These are phyloP conservation scores for Zaprionus bogoriensis DNA, from an alignment of 2,888 invertebrate species.

Conservation along the genomic window DNA sequence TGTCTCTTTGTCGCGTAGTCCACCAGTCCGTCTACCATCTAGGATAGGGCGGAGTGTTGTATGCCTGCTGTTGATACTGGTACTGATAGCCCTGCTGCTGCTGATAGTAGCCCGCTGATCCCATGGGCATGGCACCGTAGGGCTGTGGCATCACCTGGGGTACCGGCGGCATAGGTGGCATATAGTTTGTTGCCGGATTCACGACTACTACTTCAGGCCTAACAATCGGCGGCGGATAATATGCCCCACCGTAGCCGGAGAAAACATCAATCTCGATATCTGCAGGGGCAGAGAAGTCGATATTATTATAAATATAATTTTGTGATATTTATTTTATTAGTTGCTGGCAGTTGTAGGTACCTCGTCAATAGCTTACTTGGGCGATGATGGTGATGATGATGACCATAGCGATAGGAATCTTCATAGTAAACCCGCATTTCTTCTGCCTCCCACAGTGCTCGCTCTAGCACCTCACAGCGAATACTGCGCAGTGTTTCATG, in stretches of 20 bases:
- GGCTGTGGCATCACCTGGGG: conserved; percentile 51
- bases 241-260: conserved; percentile 64
- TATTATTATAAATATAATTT: background rate
- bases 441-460: conserved; percentile 22
- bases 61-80: conserved; percentile 47
- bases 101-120: conserved; percentile 55
- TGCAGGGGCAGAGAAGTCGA: background rate
- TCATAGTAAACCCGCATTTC: conserved; percentile 67
- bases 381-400: conserved; percentile 72
- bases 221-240: conserved; percentile 64
- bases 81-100: conserved; percentile 63
- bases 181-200: conserved; percentile 52
- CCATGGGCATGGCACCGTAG: conserved; percentile 19
- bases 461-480: conserved; percentile 44
- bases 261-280: conserved; percentile 77
- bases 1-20: background rate
- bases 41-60: conserved; percentile 54
- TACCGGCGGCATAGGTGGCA: conserved; percentile 32
- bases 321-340: background rate
- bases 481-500: conserved; percentile 40
- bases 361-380: conserved; percentile 48
- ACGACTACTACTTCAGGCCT: conserved; percentile 67
- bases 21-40: conserved; percentile 36
- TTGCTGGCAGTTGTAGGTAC: background rate
- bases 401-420: conserved; percentile 65